A percentile compares a stretch with the other conserved stretches of the same genome.
Evolutionary conservation across 2,797 vertebrate species (phyloP).

Genomic region (Muscicapa comitata): DNA sequence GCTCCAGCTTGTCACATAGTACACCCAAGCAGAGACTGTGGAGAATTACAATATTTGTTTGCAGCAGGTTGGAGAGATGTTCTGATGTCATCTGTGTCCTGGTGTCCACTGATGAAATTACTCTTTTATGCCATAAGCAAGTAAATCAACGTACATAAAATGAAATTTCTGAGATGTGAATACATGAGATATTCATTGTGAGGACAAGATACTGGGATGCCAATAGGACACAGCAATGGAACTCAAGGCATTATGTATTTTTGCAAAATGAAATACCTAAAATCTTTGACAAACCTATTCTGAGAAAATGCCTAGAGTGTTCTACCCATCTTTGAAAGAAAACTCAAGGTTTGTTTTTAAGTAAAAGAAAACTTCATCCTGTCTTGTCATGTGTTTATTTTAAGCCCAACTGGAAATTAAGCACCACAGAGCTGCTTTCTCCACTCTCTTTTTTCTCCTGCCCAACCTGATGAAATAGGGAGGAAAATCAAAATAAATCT

Average conservation of each 20-base stretch:
- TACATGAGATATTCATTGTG: neutral
- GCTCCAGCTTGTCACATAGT: neutral
- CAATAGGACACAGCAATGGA: neutral
- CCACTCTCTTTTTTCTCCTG: neutral
- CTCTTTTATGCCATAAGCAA: neutral
- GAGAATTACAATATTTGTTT: neutral
- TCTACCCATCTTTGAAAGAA: neutral
- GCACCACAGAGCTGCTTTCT: neutral
- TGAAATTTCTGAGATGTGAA: neutral
- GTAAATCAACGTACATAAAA: neutral
- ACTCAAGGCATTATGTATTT: neutral
- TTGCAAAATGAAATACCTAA: neutral
- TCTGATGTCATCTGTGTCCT: neutral
- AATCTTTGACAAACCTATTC: neutral
- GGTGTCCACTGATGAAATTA: neutral
- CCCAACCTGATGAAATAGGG: rapidly evolving
- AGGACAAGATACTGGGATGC: neutral
- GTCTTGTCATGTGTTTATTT: neutral
- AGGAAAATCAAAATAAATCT: neutral
- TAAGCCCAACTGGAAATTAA: neutral
- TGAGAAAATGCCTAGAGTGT: neutral
- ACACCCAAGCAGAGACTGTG: neutral
- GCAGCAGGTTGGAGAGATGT: neutral
- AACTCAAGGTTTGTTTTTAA: neutral
- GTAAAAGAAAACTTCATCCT: neutral